Evolutionary conservation across 2,797 vertebrate species (phyloP).

Genomic region (Oreochromis grahami): DNA sequence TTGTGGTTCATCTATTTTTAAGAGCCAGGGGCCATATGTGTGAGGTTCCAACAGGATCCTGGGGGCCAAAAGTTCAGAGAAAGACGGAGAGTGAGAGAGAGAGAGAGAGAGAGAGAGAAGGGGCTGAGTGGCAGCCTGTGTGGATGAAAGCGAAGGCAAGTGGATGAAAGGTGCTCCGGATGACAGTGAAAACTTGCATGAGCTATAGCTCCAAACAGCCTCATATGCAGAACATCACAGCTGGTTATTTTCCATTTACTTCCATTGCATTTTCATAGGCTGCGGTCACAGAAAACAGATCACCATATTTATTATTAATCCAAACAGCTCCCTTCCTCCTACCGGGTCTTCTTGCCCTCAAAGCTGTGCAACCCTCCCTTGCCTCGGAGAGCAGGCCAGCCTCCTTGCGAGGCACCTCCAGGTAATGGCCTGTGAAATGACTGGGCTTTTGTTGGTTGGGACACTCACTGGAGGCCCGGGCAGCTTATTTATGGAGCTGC

Average conservation of each 20-base stretch:
- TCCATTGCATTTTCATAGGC: slow-evolving; percentile 25
- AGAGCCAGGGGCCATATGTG: slow-evolving; percentile 49
- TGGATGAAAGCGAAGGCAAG: slow-evolving; percentile 20
- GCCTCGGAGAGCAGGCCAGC: slow-evolving; percentile 15
- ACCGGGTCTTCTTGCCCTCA: slow-evolving; percentile 26
- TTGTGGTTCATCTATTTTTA: slow-evolving; percentile 68
- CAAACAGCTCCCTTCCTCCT: slow-evolving; percentile 54
- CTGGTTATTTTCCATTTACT: slow-evolving; percentile 51
- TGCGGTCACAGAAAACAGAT: slow-evolving; percentile 43
- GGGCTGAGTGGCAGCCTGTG: not conserved
- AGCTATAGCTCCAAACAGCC: not conserved
- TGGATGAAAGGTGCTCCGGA: slow-evolving; percentile 9
- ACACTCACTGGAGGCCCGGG: slow-evolving; percentile 54
- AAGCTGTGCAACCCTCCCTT: slow-evolving; percentile 33
- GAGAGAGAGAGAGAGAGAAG: not conserved
- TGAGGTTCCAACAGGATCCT: slow-evolving; percentile 54
- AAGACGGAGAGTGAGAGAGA: not conserved
- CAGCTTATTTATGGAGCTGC: slow-evolving; percentile 77
- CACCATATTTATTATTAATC: slow-evolving; percentile 61
- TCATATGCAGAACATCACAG: not conserved
- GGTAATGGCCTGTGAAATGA: slow-evolving; percentile 78
- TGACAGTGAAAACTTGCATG: not conserved
- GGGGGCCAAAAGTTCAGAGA: slow-evolving; percentile 65
- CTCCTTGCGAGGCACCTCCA: slow-evolving; percentile 51
- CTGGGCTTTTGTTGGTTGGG: slow-evolving; percentile 72